Percentiles rank a stretch among this genome's conserved stretches.
Conservation (phyloP, 2,113 vertebrate species). For the Gymnobelideus leadbeateri region DNA sequence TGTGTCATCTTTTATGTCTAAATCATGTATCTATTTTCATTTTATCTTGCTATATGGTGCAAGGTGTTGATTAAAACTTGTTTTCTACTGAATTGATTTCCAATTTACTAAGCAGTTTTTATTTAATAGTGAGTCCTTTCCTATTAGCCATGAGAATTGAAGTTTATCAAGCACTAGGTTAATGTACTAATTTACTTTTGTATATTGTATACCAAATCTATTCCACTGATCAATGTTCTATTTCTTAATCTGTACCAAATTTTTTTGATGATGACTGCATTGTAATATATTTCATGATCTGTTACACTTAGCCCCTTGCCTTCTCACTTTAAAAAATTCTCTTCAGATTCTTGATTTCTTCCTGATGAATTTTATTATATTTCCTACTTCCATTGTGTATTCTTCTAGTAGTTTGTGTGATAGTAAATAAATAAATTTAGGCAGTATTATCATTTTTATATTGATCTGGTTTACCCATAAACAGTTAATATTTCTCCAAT, state of each 20-base stretch:
- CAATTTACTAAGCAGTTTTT: neutral
- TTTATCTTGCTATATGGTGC: neutral
- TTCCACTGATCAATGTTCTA: neutral
- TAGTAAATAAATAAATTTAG: neutral
- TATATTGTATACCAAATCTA: neutral
- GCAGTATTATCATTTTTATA: neutral
- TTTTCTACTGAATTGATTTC: neutral
- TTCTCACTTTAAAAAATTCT: neutral
- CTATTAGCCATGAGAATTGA: neutral
- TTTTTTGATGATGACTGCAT: neutral
- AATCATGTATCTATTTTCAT: neutral
- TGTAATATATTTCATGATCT: neutral
- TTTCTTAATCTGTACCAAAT: neutral
- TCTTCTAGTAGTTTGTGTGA: neutral
- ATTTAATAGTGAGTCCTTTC: neutral
- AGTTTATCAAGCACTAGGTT: neutral
- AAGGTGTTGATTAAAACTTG: neutral
- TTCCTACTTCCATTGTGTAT: neutral
- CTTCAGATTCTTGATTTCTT: neutral
- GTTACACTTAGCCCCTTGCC: neutral
- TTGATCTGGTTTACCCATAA: neutral
- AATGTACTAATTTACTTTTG: neutral
- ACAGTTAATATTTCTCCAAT: neutral
- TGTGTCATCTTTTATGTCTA: neutral
- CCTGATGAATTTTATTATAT: neutral